Conservation (phyloP, 2,113 vertebrate species). For the Puffinus mauretanicus region DNA sequence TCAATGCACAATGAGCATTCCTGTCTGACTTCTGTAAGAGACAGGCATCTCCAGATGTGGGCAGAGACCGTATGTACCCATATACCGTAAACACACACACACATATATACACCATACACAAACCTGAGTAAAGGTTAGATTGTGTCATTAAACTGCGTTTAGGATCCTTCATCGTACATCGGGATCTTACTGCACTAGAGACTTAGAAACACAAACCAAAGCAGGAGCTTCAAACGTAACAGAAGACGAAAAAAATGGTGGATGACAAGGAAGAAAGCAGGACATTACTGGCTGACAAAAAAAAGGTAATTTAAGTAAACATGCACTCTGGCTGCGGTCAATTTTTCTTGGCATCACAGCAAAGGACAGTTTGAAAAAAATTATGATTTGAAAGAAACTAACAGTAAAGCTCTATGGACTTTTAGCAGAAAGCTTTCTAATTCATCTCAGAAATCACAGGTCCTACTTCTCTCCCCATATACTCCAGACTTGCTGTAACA, state of each 20-base stretch:
- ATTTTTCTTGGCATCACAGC: not conserved
- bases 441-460: not conserved
- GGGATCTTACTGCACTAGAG: not conserved
- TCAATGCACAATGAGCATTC: not conserved
- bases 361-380: not conserved
- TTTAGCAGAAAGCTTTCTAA: not conserved
- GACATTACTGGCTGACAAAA: not conserved
- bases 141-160: not conserved
- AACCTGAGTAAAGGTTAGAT: not conserved
- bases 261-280: not conserved
- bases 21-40: not conserved
- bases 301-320: not conserved
- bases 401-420: not conserved
- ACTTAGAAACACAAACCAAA: not conserved
- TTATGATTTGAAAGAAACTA: not conserved
- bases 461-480: not conserved
- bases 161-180: not conserved
- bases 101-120: fast-evolving
- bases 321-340: not conserved
- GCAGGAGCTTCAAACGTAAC: not conserved
- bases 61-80: fast-evolving
- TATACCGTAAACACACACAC: no score
- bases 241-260: not conserved
- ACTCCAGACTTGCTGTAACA: not conserved
- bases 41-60: not conserved